Evolutionary conservation across 2,888 invertebrate genomes (phyloP).

Genomic region (Operophtera brumata): DNA sequence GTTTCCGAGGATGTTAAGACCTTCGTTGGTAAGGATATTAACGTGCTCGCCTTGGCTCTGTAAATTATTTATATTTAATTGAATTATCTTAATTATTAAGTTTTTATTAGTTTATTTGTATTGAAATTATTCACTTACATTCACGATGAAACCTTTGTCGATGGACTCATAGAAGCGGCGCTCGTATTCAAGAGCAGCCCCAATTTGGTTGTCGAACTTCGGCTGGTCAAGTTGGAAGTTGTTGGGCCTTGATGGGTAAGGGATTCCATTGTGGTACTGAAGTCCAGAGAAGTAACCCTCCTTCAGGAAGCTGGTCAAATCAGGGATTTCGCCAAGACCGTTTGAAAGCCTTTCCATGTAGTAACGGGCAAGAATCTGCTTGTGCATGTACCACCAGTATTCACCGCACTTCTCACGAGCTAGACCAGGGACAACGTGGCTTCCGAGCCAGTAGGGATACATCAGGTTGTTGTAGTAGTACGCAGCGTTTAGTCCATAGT

Average conservation of each 20-base stretch:
- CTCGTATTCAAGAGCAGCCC: slow-evolving; percentile 74
- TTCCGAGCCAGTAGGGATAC: slow-evolving; percentile 84
- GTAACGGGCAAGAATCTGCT: slow-evolving; percentile 86
- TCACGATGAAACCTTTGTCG: slow-evolving; percentile 76
- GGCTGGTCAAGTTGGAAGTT: slow-evolving; percentile 75
- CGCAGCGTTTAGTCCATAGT: slow-evolving; percentile 83
- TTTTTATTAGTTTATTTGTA: neutral
- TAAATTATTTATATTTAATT: slow-evolving; percentile 6
- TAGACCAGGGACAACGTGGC: slow-evolving; percentile 69
- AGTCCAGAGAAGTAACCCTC: slow-evolving; percentile 84
- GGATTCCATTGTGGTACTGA: slow-evolving; percentile 82
- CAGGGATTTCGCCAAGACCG: slow-evolving; percentile 83
- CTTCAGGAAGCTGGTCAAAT: slow-evolving; percentile 77
- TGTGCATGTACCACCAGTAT: slow-evolving; percentile 80
- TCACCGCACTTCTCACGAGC: slow-evolving; percentile 83
- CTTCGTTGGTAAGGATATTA: slow-evolving; percentile 81
- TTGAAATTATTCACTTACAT: slow-evolving; percentile 48
- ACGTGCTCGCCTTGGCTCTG: slow-evolving; percentile 76
- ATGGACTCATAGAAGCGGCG: slow-evolving; percentile 82
- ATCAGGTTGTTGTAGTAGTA: slow-evolving; percentile 83
- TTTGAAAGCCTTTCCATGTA: slow-evolving; percentile 88
- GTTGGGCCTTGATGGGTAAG: slow-evolving; percentile 83
- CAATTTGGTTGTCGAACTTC: slow-evolving; percentile 62
- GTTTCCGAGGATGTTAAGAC: slow-evolving; percentile 83
- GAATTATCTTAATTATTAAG: neutral